These are phyloP conservation scores for Diabrotica virgifera DNA, from an alignment of 1,140 invertebrate species.

Conservation along the genomic window DNA sequence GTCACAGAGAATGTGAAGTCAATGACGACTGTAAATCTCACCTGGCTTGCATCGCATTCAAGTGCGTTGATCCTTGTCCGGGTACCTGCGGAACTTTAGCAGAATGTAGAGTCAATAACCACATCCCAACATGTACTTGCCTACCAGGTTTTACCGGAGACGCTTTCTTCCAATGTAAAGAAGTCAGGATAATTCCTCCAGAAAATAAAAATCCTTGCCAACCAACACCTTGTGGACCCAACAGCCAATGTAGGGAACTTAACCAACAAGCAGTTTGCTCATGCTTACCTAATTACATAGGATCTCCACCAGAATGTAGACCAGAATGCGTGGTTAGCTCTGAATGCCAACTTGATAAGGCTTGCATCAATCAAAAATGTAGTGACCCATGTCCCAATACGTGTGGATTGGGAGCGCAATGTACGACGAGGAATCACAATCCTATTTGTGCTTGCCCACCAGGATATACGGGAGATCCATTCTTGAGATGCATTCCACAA, in stretches of 20 bases:
- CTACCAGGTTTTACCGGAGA: constrained; percentile 71
- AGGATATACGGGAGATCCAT: constrained; percentile 74
- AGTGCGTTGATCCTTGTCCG: constrained; percentile 74
- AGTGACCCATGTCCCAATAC: constrained; percentile 61
- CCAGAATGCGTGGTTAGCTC: constrained; percentile 64
- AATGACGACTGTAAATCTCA: constrained; percentile 70
- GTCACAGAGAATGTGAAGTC: constrained; percentile 71
- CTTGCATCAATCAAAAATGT: constrained; percentile 63
- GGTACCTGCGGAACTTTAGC: constrained; percentile 71
- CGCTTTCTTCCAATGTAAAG: constrained; percentile 74
- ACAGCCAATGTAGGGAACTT: constrained; percentile 60
- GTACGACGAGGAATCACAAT: constrained; percentile 57
- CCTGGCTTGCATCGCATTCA: constrained; percentile 69
- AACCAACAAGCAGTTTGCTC: constrained; percentile 61
- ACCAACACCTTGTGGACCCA: constrained; percentile 64
- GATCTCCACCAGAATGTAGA: constrained; percentile 58
- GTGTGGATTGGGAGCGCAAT: constrained; percentile 62
- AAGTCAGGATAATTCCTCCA: constrained; percentile 43
- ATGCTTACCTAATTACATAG: constrained; percentile 60
- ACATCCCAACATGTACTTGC: constrained; percentile 75
- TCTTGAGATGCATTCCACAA: constrained; percentile 55
- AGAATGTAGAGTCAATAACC: constrained; percentile 68
- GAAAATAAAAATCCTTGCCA: constrained; percentile 56
- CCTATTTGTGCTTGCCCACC: constrained; percentile 68
- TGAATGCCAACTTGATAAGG: constrained; percentile 60